Base-by-base conservation (phyloP, 2,888 invertebrate species). In the Ophonus ardosiacus region DNA sequence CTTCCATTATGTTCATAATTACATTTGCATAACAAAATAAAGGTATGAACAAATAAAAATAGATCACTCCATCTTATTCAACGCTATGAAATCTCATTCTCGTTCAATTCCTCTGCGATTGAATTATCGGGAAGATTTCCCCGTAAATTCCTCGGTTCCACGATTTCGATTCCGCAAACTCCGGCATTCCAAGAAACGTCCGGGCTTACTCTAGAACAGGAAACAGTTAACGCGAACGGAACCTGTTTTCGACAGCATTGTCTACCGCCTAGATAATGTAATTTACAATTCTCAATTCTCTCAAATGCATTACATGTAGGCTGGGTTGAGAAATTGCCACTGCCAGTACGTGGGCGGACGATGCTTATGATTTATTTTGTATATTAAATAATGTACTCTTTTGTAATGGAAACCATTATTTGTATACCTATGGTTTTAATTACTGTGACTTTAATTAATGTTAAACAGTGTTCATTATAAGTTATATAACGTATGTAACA, bases 101-200 rank as follows among this genome's bases (percentile, higher is more conserved):
- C 13, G 17, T 74, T 43, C 18, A 74, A 74, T 43, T 18, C 43
- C 18, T 7, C 3, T 8, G 15, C 40, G 40, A 74, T 43, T 74
- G 71, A 74, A 74, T 74, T 51, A 74, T 74, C 43, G 43, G 13
- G 18, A 40, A 40, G 71, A 74, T 43, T 74, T 43, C 71, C 18
- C 43, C 43, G 40, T 74, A 18, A 57, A 78, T 57, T 78, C 57
- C 21, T 56, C 24, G 15, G 18, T 74, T 57, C 57, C 15, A 4
- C 56, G 78, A 78, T 78, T 56, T 78, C 78, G 78, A 78, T 78
- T 78, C 24, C 24, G 31, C 24, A 74, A 74, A 74, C 43, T 74
- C 43, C 21, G 18, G 10, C 51, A 78, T 78, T 78, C 78, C 78
- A 78, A 56, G 78, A 78, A 78, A 10, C 57, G 21, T 17, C 74